A percentile compares a stretch with the other conserved stretches of the same genome.
Evolutionary conservation across 2,888 invertebrate species (phyloP).

Genomic region (Lucinisca nassula): DNA sequence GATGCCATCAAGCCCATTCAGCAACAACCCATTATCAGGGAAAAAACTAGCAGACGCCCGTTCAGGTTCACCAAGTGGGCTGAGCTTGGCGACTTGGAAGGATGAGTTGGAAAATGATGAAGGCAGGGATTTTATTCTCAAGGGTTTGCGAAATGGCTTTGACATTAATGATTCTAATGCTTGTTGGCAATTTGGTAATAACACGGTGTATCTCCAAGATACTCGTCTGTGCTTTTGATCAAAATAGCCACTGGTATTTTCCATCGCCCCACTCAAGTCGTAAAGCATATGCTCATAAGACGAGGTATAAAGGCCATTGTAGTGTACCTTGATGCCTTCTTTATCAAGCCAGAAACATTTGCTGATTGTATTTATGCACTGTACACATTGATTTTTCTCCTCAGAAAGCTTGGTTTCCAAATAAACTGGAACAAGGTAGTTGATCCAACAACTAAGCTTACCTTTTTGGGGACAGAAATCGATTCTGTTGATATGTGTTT

Average conservation of each 20-base stretch:
- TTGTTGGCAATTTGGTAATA: not conserved
- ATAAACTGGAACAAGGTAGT: slow-evolving; percentile 46
- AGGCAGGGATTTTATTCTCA: slow-evolving; percentile 17
- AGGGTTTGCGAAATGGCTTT: slow-evolving; percentile 21
- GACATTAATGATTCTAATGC: not conserved
- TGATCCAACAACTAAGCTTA: too few relatives aligned
- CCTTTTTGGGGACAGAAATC: slow-evolving; percentile 28
- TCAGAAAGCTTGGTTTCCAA: slow-evolving; percentile 36
- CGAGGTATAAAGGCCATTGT: slow-evolving; percentile 6
- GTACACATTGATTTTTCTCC: not conserved
- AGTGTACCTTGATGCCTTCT: slow-evolving; percentile 28
- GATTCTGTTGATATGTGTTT: not conserved
- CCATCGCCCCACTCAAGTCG: slow-evolving; percentile 15
- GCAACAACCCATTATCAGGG: not conserved
- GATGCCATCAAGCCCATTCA: slow-evolving; percentile 1
- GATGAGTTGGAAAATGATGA: not conserved
- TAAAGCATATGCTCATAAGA: slow-evolving; percentile 29
- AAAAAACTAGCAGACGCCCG: not conserved
- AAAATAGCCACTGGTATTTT: slow-evolving; percentile 37
- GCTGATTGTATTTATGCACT: slow-evolving; percentile 5
- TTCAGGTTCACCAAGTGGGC: not conserved
- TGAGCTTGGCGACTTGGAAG: not conserved
- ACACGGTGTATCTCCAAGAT: not conserved
- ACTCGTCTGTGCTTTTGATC: slow-evolving; percentile 31
- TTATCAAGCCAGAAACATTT: slow-evolving; percentile 2